Evolutionary conservation across 2,113 vertebrate species (phyloP), one percentile per base, ranked within the genome.

Genomic region (Macaca nemestrina): DNA sequence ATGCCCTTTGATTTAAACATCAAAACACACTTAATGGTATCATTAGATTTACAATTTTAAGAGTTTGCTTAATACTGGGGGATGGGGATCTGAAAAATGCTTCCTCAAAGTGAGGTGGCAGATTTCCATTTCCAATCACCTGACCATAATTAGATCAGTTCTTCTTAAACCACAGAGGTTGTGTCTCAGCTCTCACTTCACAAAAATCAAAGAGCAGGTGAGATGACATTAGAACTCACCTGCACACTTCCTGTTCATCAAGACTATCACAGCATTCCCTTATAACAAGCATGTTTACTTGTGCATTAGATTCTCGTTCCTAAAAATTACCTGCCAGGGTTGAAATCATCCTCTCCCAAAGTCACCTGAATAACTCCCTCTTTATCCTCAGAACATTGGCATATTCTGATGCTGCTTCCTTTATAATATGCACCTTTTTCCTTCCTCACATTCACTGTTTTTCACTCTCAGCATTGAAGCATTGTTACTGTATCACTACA

Each of bases 1-100:
- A 86, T 82, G 25, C 8, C n/a, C 92, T 75, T 94, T 96, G 94
- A 94, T 18, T 82, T 72, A 96, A 93, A 94, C 72, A 96, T 96
- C 92, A 96, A 95, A 96, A 95, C n/a, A 70, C 35, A 82, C 10
- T 90, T 94, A 27, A 55, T 59, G 8, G 78, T 93, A 18, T 61
- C 75, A 52, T 68, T 79, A 61, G 59, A 86, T 92, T 93, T 85
- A 81, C 12, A 72, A 57, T 85, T 80, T 95, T 57, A 92, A 97
- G 43, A 81, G 38, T 73, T 94, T 50, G 40, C 7, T 90, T 90
- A 76, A 76, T 55, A 50, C 7, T 72, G 22, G 76, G 27, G 6
- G 32, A 22, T 50, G 20, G 32, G 83, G 18, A 18, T 76, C 48
- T 61, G 64, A 82, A 76, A 50, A 2, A 2, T 75, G 38, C 22